Evolutionary conservation across 2,797 vertebrate species (phyloP).

Genomic region (Lepidocolaptes lacrymiger): DNA sequence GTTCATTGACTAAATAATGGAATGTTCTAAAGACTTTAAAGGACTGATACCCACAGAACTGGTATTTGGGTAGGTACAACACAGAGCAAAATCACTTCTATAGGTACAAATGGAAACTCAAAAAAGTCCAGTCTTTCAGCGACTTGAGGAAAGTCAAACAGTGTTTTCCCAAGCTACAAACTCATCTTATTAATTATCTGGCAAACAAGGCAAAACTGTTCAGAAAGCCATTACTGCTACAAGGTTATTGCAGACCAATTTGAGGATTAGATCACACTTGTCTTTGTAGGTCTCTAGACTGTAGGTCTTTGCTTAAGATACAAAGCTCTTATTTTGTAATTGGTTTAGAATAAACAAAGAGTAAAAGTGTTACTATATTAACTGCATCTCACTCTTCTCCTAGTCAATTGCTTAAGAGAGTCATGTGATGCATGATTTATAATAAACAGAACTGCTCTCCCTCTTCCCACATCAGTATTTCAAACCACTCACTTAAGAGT

Average conservation of each 20-base stretch:
- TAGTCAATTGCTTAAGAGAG: background rate
- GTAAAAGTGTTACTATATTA: background rate
- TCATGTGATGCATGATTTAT: background rate
- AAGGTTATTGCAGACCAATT: background rate
- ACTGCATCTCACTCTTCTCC: background rate
- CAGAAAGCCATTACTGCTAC: background rate
- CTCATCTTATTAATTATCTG: background rate
- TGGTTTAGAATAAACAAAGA: background rate
- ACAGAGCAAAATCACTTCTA: background rate
- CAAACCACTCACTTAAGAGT: background rate
- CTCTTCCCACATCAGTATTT: background rate
- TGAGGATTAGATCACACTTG: background rate
- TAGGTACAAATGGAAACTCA: background rate
- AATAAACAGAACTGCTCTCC: background rate
- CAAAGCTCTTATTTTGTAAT: background rate
- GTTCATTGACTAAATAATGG: slow-evolving; percentile 42
- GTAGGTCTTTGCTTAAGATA: background rate
- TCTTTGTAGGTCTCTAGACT: background rate
- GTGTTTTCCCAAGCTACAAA: background rate
- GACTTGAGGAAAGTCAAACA: background rate
- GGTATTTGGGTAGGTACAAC: background rate
- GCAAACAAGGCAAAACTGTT: background rate
- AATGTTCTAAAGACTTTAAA: slow-evolving; percentile 5
- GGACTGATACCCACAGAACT: background rate
- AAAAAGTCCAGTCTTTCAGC: background rate